Evolutionary conservation across 2,888 invertebrate genomes (phyloP).

Genomic region (Papilio gigon): DNA sequence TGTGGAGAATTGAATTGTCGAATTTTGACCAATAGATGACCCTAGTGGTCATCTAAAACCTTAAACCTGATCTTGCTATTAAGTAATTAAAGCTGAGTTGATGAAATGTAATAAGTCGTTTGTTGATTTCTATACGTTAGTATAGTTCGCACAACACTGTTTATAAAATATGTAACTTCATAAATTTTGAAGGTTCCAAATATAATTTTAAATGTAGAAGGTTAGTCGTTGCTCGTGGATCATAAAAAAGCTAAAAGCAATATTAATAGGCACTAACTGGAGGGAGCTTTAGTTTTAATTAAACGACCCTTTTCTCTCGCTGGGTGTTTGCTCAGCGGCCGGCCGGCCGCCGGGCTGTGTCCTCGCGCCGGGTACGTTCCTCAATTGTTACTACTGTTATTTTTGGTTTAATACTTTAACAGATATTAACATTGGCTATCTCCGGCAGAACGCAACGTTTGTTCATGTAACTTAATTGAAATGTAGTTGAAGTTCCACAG

Average conservation of each 20-base stretch:
- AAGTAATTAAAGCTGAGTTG: too few species aligned
- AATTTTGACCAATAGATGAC: too few species aligned
- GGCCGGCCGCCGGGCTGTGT: neutral
- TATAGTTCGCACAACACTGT: too few species aligned
- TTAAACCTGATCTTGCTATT: too few species aligned
- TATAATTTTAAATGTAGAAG: neutral
- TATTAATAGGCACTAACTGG: conserved; percentile 21
- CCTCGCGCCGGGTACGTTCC: conserved; percentile 44
- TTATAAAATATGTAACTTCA: neutral
- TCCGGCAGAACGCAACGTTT: neutral
- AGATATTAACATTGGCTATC: neutral
- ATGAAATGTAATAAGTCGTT: too few species aligned
- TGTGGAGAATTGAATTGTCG: too few species aligned
- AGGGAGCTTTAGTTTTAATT: conserved; percentile 30
- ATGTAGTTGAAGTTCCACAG: neutral
- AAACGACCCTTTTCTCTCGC: conserved; percentile 27
- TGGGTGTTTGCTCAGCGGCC: conserved; percentile 5
- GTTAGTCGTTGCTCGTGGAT: neutral
- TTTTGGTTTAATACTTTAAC: conserved; percentile 41
- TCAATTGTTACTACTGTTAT: conserved; percentile 44
- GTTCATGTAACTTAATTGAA: neutral
- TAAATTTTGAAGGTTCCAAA: neutral
- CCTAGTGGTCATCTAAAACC: too few species aligned
- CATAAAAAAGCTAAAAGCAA: neutral
- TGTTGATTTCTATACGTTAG: too few species aligned